A percentile compares a stretch with the other conserved stretches of the same genome.
These are phyloP conservation scores for Eucriotettix oculatus DNA, from an alignment of 2,888 invertebrate species.

Conservation along the genomic window DNA sequence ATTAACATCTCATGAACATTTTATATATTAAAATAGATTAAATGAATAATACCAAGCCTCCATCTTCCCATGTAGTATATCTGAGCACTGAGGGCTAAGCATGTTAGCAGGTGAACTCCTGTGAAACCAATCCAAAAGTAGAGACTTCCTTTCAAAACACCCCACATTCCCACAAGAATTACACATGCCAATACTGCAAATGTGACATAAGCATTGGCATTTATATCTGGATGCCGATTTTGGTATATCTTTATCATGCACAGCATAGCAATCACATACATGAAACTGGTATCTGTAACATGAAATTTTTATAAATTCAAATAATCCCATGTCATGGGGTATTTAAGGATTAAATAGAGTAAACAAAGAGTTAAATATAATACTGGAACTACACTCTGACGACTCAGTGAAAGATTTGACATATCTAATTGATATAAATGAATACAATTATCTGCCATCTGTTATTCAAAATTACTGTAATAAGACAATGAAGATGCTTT, in stretches of 20 bases:
- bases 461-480: too few species aligned
- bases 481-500: too few species aligned
- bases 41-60: constrained; percentile 34
- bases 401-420: too few species aligned
- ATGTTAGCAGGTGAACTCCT: constrained; percentile 43
- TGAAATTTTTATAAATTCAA: constrained; percentile 1
- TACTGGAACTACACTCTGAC: too few species aligned
- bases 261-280: constrained; percentile 79
- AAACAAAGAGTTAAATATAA: too few species aligned
- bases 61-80: constrained; percentile 62
- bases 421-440: too few species aligned
- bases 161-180: constrained; percentile 40
- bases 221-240: constrained; percentile 73
- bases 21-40: too few species aligned
- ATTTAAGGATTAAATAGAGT: too few species aligned
- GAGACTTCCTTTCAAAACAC: constrained; percentile 44
- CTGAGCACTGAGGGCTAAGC: constrained; percentile 47
- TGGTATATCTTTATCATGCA: constrained; percentile 80
- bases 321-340: not conserved
- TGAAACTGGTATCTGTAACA: constrained; percentile 70
- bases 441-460: too few species aligned
- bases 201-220: constrained; percentile 63
- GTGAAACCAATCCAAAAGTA: constrained; percentile 60
- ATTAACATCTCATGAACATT: too few species aligned
- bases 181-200: constrained; percentile 64